These are phyloP conservation scores for Steatocranus sp. DNA, from an alignment of 2,797 vertebrate species.

Conservation along the genomic window DNA sequence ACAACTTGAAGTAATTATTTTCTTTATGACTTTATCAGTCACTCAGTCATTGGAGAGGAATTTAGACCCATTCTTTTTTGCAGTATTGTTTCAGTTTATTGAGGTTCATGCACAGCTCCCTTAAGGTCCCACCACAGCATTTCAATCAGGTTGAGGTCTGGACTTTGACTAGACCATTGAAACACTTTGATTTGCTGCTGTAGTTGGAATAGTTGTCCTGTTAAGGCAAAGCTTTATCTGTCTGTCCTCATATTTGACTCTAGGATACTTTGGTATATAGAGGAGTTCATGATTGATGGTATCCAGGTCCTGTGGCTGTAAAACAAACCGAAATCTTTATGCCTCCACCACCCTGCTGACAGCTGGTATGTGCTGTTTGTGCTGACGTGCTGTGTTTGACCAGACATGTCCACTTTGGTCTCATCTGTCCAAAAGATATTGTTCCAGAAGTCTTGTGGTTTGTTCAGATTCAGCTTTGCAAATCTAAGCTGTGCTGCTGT, in stretches of 20 bases:
- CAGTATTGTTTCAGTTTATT: neutral
- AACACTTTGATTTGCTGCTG: neutral
- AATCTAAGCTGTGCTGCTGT: neutral
- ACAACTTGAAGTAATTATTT: neutral
- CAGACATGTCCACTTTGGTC: neutral
- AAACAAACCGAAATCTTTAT: neutral
- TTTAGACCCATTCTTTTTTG: neutral
- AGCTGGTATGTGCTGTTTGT: neutral
- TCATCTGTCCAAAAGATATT: neutral
- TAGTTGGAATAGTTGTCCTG: neutral
- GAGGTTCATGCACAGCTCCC: neutral
- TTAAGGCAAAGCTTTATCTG: neutral
- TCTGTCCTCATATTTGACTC: neutral
- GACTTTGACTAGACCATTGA: neutral
- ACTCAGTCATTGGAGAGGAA: neutral
- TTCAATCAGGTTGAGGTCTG: neutral
- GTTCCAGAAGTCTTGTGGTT: neutral
- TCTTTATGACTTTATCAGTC: neutral
- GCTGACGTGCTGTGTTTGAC: neutral
- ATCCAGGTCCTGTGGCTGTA: neutral
- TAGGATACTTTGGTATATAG: neutral
- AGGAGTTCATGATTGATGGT: neutral
- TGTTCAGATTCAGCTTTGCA: neutral
- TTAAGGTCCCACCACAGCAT: neutral
- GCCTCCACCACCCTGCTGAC: neutral